These are phyloP conservation scores for Euproctis similis DNA, from an alignment of 2,888 invertebrate genomes.

Conservation along the genomic window DNA sequence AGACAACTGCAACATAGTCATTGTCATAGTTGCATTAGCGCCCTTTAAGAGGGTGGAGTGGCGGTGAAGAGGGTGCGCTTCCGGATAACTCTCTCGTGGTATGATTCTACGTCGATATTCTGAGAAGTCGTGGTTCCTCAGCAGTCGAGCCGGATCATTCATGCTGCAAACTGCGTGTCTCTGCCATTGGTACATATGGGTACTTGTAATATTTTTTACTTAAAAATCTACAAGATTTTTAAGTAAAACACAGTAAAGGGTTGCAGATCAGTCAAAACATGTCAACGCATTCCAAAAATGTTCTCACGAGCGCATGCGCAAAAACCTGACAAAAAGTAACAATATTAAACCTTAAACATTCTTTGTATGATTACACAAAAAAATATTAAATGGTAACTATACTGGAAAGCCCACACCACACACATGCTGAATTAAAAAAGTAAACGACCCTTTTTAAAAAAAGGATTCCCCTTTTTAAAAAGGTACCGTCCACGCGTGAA, in stretches of 20 bases:
- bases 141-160: no score
- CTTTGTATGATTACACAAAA: slow-evolving; percentile 16
- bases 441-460: slow-evolving; percentile 28
- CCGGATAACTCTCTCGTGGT: no score
- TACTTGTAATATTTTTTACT: no score
- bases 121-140: no score
- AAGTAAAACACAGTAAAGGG: neutral
- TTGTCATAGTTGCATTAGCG: no score
- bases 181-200: no score
- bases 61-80: no score
- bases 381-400: slow-evolving; percentile 9
- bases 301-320: slow-evolving; percentile 25
- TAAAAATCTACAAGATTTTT: neutral
- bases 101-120: no score
- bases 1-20: no score
- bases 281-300: slow-evolving; percentile 1
- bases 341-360: slow-evolving; percentile 20
- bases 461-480: slow-evolving; percentile 51
- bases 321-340: no score
- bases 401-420: slow-evolving; percentile 23
- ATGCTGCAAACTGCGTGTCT: no score
- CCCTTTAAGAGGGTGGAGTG: no score
- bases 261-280: slow-evolving; percentile 1
- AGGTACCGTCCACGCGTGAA: slow-evolving; percentile 51
- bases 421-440: slow-evolving; percentile 15